phyloP scores from a whole-genome alignment of 2,888 invertebrate genomes.

The Eupithecia vulgata region DNA sequence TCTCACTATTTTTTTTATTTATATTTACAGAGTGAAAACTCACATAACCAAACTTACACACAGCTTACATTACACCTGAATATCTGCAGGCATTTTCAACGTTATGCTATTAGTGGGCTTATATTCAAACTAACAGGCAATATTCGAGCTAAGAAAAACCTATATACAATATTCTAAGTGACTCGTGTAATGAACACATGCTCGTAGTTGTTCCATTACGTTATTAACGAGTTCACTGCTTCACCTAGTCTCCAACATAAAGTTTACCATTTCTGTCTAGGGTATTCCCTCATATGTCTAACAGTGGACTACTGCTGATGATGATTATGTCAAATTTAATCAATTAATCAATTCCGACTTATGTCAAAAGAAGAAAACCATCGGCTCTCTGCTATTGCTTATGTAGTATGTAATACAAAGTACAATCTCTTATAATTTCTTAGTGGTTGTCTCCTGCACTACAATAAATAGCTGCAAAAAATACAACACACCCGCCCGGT shows the following conservation, averaged over 20 bases:
- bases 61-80: neutral
- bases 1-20: too few species aligned
- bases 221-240: neutral
- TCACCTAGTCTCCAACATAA: neutral
- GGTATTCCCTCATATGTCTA: neutral
- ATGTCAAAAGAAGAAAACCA: neutral
- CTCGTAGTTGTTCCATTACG: neutral
- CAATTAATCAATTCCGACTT: neutral
- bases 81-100: neutral
- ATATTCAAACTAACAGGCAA: too few species aligned
- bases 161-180: neutral
- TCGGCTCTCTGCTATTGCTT: neutral
- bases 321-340: neutral
- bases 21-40: neutral
- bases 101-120: neutral
- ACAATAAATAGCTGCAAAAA: constrained; percentile 48
- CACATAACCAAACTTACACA: neutral
- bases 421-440: constrained; percentile 26
- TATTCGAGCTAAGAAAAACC: too few species aligned
- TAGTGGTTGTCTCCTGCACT: constrained; percentile 39
- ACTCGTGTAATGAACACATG: neutral
- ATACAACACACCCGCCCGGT: constrained; percentile 44
- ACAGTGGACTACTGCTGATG: too few species aligned
- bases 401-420: neutral
- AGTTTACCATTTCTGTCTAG: neutral